A percentile compares a stretch with the other conserved stretches of the same genome.
phyloP scores from a whole-genome alignment of 2,113 vertebrate species.

The Spizaetus ornatus region DNA sequence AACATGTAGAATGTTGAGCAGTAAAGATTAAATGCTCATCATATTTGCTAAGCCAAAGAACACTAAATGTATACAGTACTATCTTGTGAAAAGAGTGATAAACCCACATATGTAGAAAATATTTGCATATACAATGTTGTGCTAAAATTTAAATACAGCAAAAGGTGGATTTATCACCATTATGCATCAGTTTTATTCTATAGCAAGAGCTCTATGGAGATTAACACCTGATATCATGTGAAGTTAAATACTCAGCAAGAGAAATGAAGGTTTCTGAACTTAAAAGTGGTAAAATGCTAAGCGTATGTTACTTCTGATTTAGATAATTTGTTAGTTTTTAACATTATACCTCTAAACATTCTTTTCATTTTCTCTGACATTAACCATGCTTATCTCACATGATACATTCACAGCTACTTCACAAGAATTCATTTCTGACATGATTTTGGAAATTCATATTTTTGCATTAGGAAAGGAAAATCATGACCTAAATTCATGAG shows the following conservation, averaged over 20 bases:
- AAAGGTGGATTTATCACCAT: neutral
- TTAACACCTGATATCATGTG: neutral
- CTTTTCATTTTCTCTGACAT: conserved; percentile 38
- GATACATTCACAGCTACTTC: conserved; percentile 25
- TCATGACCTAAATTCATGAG: conserved; percentile 14
- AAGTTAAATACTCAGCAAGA: neutral
- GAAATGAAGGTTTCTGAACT: neutral
- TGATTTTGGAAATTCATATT: conserved; percentile 35
- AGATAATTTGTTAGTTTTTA: conserved; percentile 10
- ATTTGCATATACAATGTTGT: neutral
- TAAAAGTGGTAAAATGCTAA: conserved; percentile 7
- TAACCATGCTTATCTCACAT: neutral
- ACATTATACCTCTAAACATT: neutral
- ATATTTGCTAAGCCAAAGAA: neutral
- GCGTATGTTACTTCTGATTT: neutral
- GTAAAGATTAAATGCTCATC: neutral
- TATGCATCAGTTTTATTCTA: neutral
- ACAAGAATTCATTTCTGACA: conserved; percentile 43
- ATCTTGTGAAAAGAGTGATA: neutral
- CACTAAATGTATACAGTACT: neutral
- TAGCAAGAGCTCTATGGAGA: neutral
- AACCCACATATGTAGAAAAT: neutral
- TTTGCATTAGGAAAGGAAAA: conserved; percentile 64
- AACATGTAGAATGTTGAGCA: neutral
- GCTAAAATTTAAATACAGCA: conserved; percentile 13